Evolutionary conservation across 2,113 vertebrate species (phyloP).

Genomic region (Accipiter virgatus): DNA sequence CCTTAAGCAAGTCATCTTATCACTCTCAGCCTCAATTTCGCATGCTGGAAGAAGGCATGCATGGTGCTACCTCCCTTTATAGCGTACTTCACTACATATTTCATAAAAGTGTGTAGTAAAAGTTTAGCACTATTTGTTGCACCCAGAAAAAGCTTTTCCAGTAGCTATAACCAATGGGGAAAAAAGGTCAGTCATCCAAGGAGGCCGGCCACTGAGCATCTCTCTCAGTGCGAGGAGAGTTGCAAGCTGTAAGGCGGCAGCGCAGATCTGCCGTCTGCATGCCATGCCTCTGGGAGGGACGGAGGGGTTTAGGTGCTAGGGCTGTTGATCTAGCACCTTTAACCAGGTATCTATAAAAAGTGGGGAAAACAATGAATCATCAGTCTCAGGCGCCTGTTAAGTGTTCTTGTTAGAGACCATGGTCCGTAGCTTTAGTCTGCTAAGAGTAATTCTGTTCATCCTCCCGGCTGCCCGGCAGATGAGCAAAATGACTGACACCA

Average conservation of each 20-base stretch:
- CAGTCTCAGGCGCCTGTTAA: not conserved
- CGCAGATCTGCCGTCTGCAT: not conserved
- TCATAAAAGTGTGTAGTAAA: not conserved
- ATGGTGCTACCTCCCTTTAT: not conserved
- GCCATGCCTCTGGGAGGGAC: not conserved
- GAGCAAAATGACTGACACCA: slow-evolving; percentile 50
- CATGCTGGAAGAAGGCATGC: fast-evolving
- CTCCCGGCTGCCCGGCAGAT: slow-evolving; percentile 45
- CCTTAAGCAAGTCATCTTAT: not conserved
- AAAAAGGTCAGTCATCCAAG: not conserved
- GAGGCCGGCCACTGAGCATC: not conserved
- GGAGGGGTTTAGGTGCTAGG: not conserved
- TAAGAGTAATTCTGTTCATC: slow-evolving; percentile 32
- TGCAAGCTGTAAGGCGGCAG: not conserved
- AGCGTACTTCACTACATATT: not conserved
- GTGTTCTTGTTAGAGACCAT: not conserved
- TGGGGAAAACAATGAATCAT: slow-evolving; percentile 1
- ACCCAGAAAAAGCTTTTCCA: not conserved
- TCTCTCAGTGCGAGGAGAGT: not conserved
- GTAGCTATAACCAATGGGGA: not conserved
- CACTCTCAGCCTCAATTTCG: not conserved
- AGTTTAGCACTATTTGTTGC: not conserved
- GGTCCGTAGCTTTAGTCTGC: slow-evolving; percentile 20
- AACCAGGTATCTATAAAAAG: not conserved
- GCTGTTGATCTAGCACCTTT: not conserved